These are phyloP conservation scores for Mus pahari DNA, from an alignment of 2,113 vertebrate species.

Conservation along the genomic window DNA sequence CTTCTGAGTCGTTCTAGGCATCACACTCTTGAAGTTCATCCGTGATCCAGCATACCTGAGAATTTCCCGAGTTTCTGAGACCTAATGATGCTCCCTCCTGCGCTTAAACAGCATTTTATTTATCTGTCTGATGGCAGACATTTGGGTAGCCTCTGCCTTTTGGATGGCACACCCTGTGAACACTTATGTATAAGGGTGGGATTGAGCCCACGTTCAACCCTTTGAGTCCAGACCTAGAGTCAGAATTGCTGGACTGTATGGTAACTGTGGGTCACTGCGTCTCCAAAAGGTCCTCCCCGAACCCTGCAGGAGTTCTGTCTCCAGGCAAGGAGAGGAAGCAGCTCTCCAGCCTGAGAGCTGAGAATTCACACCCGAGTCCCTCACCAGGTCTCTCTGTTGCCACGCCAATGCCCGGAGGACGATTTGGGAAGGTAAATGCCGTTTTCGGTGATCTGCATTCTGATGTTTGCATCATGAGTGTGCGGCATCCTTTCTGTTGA, in stretches of 20 bases:
- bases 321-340: not conserved
- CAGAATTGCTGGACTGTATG: not conserved
- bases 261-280: not conserved
- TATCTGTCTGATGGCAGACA: accelerated
- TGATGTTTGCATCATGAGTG: not conserved
- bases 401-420: not conserved
- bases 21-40: not conserved
- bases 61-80: too few species aligned
- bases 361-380: not conserved
- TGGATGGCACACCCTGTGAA: not conserved
- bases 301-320: not conserved
- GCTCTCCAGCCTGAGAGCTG: not conserved
- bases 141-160: not conserved
- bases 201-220: not conserved
- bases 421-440: not conserved
- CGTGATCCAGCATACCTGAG: accelerated
- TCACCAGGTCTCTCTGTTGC: not conserved
- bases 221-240: not conserved
- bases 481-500: not conserved
- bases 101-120: accelerated
- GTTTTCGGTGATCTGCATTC: not conserved
- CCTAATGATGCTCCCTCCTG: accelerated
- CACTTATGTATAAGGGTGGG: too few species aligned
- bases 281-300: not conserved
- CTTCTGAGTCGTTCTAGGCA: not conserved